phyloP scores from a whole-genome alignment of 2,888 invertebrate species.

The Tridacna crocea region DNA sequence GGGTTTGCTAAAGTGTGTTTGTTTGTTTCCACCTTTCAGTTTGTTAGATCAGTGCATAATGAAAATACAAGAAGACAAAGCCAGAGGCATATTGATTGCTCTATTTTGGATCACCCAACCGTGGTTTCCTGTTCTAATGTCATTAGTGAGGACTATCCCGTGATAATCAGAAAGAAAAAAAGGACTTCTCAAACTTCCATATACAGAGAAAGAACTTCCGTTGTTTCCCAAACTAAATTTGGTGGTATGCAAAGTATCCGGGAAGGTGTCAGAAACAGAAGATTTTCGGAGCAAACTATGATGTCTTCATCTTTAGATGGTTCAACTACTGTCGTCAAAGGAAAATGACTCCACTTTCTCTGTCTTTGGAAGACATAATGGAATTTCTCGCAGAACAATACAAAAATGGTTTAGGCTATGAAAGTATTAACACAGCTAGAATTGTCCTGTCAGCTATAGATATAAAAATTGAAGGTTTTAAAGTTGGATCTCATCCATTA shows the following conservation, averaged over 20 bases:
- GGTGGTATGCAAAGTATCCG: conserved; percentile 43
- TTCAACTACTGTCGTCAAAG: conserved; percentile 28
- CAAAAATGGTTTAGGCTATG: neutral
- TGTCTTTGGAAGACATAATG: neutral
- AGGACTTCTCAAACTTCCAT: conserved; percentile 10
- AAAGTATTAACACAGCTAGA: neutral
- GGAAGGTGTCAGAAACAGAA: conserved; percentile 27
- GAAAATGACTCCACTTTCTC: conserved; percentile 21
- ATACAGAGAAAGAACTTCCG: conserved; percentile 19
- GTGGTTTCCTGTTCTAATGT: neutral
- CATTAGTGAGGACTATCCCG: conserved; percentile 30
- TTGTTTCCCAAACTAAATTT: conserved; percentile 26
- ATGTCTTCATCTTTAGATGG: conserved; percentile 27
- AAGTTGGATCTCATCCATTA: conserved; percentile 24
- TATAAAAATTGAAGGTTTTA: conserved; percentile 25
- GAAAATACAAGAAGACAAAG: conserved; percentile 42
- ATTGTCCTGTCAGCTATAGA: conserved; percentile 26
- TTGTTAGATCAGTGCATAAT: conserved; percentile 5
- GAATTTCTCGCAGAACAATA: conserved; percentile 8
- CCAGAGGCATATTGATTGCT: conserved; percentile 35
- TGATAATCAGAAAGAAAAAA: conserved; percentile 12
- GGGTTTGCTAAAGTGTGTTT: conserved; percentile 1
- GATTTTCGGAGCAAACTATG: conserved; percentile 36
- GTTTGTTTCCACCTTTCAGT: conserved; percentile 41
- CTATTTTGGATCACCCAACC: conserved; percentile 23